Conservation (phyloP, 2,113 vertebrate genomes). For the Otolemur garnettii region DNA sequence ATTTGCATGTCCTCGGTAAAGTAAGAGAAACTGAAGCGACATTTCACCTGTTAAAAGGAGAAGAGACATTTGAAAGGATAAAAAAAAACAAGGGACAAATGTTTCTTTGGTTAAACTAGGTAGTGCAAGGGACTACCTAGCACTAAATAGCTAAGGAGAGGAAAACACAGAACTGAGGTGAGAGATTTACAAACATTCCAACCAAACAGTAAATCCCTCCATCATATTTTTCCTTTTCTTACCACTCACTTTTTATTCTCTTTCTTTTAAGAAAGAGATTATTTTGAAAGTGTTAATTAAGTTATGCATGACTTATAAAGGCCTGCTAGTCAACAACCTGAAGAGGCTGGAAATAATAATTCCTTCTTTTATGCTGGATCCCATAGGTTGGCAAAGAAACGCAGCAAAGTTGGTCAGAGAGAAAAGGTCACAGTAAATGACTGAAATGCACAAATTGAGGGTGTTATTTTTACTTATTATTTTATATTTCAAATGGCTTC, state of each 20-base stretch:
- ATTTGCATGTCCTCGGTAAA: not conserved
- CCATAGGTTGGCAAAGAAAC: slow-evolving; percentile 52
- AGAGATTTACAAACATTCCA: not conserved
- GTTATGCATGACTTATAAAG: not conserved
- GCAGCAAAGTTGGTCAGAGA: slow-evolving; percentile 62
- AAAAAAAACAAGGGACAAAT: not conserved
- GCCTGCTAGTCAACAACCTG: slow-evolving; percentile 55
- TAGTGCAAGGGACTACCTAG: not conserved
- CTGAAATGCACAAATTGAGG: slow-evolving; percentile 15
- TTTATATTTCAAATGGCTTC: slow-evolving; percentile 69
- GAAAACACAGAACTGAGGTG: not conserved
- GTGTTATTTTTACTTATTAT: slow-evolving; percentile 82
- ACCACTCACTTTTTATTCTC: not conserved
- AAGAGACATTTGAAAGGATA: not conserved
- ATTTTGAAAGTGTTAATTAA: slow-evolving; percentile 21
- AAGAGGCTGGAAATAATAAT: not conserved
- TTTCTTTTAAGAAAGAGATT: not conserved
- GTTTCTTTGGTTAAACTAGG: not conserved
- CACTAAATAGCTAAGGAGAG: not conserved
- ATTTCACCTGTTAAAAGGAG: not conserved
- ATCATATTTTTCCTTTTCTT: not conserved
- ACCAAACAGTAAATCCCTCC: not conserved
- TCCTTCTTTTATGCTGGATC: not conserved
- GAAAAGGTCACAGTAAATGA: slow-evolving; percentile 68
- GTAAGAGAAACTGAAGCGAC: not conserved